phyloP scores from a whole-genome alignment of 2,113 vertebrate genomes.

The Notechis scutatus region DNA sequence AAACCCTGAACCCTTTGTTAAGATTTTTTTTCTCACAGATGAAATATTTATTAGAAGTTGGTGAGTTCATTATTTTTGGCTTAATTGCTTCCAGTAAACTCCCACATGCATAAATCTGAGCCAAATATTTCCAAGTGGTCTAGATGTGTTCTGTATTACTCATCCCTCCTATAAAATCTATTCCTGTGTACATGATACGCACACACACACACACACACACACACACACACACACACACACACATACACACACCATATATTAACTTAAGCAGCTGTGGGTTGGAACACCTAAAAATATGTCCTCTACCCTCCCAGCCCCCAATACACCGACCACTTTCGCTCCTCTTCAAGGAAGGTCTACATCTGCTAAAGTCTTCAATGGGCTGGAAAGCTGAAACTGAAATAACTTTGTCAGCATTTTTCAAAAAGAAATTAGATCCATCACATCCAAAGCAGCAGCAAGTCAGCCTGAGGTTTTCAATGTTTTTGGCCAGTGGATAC shows the following conservation, averaged over 20 bases:
- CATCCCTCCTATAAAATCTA: constrained; percentile 13
- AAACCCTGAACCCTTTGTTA: neutral
- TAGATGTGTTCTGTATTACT: constrained; percentile 13
- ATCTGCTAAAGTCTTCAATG: neutral
- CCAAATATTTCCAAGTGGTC: constrained; percentile 17
- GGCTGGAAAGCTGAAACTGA: neutral
- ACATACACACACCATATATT: neutral
- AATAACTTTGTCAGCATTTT: neutral
- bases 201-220: neutral
- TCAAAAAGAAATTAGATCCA: neutral
- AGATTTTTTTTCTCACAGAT: constrained; percentile 2
- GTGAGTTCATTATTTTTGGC: neutral
- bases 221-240: neutral
- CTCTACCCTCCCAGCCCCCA: neutral
- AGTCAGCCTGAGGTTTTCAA: neutral
- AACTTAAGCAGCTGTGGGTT: neutral
- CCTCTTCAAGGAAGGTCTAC: neutral
- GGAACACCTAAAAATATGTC: neutral
- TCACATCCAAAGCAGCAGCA: neutral
- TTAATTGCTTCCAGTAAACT: neutral
- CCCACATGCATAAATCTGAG: neutral
- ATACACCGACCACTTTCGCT: neutral
- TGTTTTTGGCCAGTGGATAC: neutral
- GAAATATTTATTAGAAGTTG: constrained; percentile 16
- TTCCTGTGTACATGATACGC: neutral